A percentile compares a stretch with the other conserved stretches of the same genome.
Evolutionary conservation across 2,888 invertebrate species (phyloP).

Genomic region (Conus canariensis): DNA sequence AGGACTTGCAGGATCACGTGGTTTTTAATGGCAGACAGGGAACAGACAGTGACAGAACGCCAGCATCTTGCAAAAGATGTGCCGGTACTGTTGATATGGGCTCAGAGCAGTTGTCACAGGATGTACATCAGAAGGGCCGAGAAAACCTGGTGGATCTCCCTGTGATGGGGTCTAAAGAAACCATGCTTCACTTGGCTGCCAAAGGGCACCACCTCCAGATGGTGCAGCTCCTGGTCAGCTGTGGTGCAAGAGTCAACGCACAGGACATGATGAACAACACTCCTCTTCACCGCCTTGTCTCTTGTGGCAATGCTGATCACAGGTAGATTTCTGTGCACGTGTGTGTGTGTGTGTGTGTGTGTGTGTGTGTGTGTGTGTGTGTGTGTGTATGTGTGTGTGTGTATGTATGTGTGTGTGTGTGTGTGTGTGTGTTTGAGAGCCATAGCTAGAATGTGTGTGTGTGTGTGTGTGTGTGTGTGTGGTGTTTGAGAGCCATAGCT

Average conservation of each 20-base stretch:
- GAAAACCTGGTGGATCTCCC: background rate
- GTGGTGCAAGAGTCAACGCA: background rate
- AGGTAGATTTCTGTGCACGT: background rate
- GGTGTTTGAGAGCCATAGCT: background rate
- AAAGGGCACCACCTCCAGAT: background rate
- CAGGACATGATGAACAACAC: background rate
- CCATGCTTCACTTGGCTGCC: slow-evolving; percentile 26
- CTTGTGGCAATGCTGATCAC: background rate
- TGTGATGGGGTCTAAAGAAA: slow-evolving; percentile 29
- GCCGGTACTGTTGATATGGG: background rate
- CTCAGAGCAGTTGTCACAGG: background rate
- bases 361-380: background rate
- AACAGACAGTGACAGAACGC: too few species aligned
- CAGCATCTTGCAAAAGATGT: too few species aligned
- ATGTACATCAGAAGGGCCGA: background rate
- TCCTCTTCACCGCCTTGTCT: background rate
- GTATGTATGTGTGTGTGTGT: background rate
- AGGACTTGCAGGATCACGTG: background rate
- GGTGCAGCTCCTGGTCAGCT: background rate
- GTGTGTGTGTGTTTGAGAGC: background rate
- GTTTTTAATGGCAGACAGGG: too few species aligned
- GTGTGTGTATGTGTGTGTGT: background rate
- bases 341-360: slow-evolving; percentile 6
- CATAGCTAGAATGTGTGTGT: background rate
- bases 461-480: background rate